These are phyloP conservation scores for Ispidina picta DNA, from an alignment of 2,797 vertebrate species.

Conservation along the genomic window DNA sequence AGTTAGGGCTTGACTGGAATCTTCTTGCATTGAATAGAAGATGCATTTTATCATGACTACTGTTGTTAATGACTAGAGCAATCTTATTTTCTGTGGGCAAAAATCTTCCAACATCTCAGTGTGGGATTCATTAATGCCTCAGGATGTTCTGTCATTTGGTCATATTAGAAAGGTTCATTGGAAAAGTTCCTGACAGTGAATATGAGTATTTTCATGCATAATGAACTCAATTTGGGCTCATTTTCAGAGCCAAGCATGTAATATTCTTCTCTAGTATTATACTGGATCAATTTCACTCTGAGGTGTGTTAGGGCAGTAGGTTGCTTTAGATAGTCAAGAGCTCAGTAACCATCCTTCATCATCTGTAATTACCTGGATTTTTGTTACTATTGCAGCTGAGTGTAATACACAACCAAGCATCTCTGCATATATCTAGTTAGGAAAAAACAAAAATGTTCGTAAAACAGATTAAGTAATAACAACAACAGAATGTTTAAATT, in stretches of 20 bases:
- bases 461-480: conserved; percentile 55
- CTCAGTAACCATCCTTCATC: conserved; percentile 27
- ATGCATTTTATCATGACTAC: not conserved
- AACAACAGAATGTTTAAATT: conserved; percentile 67
- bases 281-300: not conserved
- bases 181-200: conserved; percentile 3
- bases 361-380: conserved; percentile 45
- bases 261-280: conserved; percentile 18
- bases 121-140: not conserved
- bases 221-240: not conserved
- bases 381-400: conserved; percentile 16
- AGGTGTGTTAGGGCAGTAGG: conserved; percentile 21
- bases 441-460: not conserved
- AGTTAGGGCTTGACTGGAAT: not conserved
- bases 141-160: not conserved
- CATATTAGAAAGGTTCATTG: not conserved
- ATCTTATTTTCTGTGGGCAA: not conserved
- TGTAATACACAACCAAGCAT: conserved; percentile 17
- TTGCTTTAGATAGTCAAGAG: not conserved
- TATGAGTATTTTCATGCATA: not conserved
- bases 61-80: not conserved
- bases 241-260: conserved; percentile 18
- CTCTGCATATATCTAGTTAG: conserved; percentile 17
- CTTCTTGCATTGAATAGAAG: not conserved
- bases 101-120: not conserved